Base-by-base conservation (phyloP, 2,797 vertebrate species). In the Pitangus sulphuratus region DNA sequence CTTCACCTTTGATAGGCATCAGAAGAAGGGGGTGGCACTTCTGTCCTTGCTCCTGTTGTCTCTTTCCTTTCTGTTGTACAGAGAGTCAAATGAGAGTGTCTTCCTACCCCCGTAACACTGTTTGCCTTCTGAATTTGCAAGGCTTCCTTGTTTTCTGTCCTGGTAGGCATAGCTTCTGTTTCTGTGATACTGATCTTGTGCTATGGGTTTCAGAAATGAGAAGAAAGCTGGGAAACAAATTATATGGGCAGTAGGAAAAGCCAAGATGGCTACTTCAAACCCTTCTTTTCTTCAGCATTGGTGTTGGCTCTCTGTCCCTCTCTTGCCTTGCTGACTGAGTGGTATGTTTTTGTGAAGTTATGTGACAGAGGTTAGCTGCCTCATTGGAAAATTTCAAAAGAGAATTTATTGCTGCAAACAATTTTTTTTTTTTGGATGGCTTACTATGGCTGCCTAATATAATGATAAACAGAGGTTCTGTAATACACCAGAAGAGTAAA, bases 351-450 rank as follows among this genome's bases (percentile, higher is more conserved):
- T 82, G 37, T 50, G 39, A 77, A 58, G 56, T 77, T 37, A 4
- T 1, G 7, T 42, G 61, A 7, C 26, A n/a, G 48, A 80, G 8
- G 17, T 48, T 81, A 60, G 28, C 12, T 51, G 10, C 30, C 22
- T 33, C 1, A 8, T 50, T 39, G 28, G 17, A 50, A 58, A 84
- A 40, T 16, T 64, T n/a, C 2, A 3, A 22, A 40, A 64, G 31
- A 24, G 8, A 25, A 18, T 31, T 82, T 71, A 28, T 47, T 90
- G 15, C 51, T 53, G 26, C 71, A 33, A 75, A 44, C 0, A 2
- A 39, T 39, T 39, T 17, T 18, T 2, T 17, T 18, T 2, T 45
- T 72, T 58, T 42, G 2, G 2, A 42, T 3, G 3, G 15, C 15
- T 79, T 78, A 33, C n/a, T 68, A 9, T 45, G 48, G 2, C 48